These are phyloP conservation scores for Symphodus melops DNA, from an alignment of 2,113 vertebrate species.

Conservation along the genomic window DNA sequence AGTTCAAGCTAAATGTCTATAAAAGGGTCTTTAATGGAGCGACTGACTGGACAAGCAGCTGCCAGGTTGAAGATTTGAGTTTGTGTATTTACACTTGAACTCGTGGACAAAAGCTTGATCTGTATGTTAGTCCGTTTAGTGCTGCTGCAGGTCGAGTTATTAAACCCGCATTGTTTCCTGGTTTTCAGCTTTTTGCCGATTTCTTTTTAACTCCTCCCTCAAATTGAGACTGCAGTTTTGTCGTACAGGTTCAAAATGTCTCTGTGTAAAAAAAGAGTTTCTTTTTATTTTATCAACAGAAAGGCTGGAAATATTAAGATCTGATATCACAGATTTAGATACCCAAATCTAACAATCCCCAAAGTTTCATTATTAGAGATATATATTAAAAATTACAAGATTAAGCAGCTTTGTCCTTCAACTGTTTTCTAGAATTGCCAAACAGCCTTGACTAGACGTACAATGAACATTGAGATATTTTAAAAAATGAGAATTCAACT, in stretches of 20 bases:
- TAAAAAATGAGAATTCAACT: background rate
- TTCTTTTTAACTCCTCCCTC: background rate
- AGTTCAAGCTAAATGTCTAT: conserved; percentile 22
- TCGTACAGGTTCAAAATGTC: background rate
- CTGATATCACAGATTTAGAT: background rate
- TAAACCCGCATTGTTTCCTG: background rate
- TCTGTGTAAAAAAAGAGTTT: background rate
- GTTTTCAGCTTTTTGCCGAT: background rate
- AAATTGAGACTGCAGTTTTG: background rate
- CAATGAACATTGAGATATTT: background rate
- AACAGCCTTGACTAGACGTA: background rate
- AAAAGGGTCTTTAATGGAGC: conserved; percentile 14
- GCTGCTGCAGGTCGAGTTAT: background rate
- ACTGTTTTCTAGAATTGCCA: background rate
- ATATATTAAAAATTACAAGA: no score
- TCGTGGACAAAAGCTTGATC: background rate
- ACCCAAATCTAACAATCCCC: background rate
- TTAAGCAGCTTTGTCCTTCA: background rate
- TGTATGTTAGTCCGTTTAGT: background rate
- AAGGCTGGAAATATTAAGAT: background rate
- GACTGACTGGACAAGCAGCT: background rate
- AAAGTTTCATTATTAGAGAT: no score
- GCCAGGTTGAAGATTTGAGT: conserved; percentile 1
- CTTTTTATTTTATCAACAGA: background rate
- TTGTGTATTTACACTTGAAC: background rate